Base-by-base conservation (phyloP, 1,140 invertebrate species). In the Ooceraea biroi region DNA sequence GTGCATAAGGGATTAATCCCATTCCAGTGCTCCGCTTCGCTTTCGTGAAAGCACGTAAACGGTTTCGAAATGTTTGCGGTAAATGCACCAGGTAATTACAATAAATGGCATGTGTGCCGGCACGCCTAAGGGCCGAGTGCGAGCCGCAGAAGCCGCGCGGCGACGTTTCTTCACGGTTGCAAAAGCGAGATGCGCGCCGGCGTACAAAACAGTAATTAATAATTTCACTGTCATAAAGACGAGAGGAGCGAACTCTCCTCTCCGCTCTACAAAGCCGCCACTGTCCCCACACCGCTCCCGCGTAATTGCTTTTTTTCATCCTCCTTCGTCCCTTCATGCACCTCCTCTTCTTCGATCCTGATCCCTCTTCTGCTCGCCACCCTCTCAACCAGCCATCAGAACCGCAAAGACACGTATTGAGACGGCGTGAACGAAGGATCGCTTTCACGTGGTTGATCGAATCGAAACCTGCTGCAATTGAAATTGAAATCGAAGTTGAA, bases 191-290 rank as follows among this genome's bases (percentile, higher is more conserved):
- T 36, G 36, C 78, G 83, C 76, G 72, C 82, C 85, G 82, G 83
- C 84, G 50, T 89, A 88, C 90, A 92, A 92, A 92, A 91, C 88
- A 88, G 82, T 91, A 91, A 91, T 92, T 92, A 92, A 92, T 92
- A 91, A 91, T 92, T 92, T 91, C 88, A 92, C 90, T 90, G 90
- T 89, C 89, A 85, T 90, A 89, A 91, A 89, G 74, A 61, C 74
- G 77, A 80, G 78, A 82, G 78, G 86, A 84, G 73, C 86, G n/a
- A 27, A 22, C 46, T 44, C 57, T 63, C 50, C 12, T 72, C 63
- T 25, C 25, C 46, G 48, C 36, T 66, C 66, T n/a, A 19, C 74
- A 36, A 63, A 65, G 12, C 44, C 69, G 61, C 44, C 55, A 58
- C 72, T 73, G 50, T 85, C 83, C 88, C 78, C 73, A 63, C 73